These are phyloP conservation scores for Andrena dorsata DNA, from an alignment of 2,888 invertebrate species.

Conservation along the genomic window DNA sequence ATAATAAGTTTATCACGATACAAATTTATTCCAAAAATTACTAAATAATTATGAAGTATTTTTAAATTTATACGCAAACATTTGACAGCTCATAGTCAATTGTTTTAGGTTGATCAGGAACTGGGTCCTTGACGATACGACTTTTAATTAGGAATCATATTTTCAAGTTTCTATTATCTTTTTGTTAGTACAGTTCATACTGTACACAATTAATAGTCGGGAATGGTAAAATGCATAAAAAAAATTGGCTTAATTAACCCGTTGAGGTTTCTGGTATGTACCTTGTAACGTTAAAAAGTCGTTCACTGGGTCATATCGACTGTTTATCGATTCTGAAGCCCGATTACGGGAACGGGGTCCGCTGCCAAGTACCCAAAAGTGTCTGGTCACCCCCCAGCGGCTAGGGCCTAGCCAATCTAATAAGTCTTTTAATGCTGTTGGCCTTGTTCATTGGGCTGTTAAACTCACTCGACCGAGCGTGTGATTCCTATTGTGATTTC, in stretches of 20 bases:
- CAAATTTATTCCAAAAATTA: too few relatives aligned
- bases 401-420: conserved; percentile 41
- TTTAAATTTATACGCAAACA: too few relatives aligned
- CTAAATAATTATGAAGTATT: too few relatives aligned
- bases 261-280: not conserved
- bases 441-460: conserved; percentile 45
- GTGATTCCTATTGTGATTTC: conserved; percentile 58
- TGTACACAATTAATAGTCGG: too few relatives aligned
- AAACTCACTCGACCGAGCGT: conserved; percentile 45
- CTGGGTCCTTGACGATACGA: too few relatives aligned
- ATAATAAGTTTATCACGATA: too few relatives aligned
- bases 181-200: not conserved
- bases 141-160: not conserved
- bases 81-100: too few relatives aligned
- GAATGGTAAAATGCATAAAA: too few relatives aligned
- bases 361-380: conserved; percentile 38
- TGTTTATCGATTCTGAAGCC: conserved; percentile 20
- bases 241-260: not conserved
- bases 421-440: conserved; percentile 49
- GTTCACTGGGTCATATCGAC: conserved; percentile 23
- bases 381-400: conserved; percentile 37
- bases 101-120: too few relatives aligned
- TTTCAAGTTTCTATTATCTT: not conserved
- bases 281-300: not conserved
- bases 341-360: conserved; percentile 33